Evolutionary conservation across 2,888 invertebrate genomes (phyloP).

Genomic region (Drosophila diplacantha): DNA sequence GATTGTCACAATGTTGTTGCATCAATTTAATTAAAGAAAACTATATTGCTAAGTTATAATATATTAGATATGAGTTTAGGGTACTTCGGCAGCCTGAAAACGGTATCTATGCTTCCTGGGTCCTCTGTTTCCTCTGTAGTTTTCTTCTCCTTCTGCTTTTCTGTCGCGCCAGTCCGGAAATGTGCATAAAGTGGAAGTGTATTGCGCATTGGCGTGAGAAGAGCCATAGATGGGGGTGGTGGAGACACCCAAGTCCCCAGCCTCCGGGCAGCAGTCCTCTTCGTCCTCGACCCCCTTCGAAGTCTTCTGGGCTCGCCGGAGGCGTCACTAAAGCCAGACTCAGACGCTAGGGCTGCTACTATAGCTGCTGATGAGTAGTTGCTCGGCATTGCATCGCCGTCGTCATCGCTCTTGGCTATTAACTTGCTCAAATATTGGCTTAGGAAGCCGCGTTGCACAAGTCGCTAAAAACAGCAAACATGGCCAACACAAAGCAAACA

Average conservation of each 20-base stretch:
- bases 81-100: not conserved
- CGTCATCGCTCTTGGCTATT: slow-evolving; percentile 66
- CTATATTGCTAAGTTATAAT: too few relatives aligned
- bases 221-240: slow-evolving; percentile 26
- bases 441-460: slow-evolving; percentile 58
- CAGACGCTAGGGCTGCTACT: slow-evolving; percentile 18
- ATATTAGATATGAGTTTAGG: not conserved
- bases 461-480: slow-evolving; percentile 57
- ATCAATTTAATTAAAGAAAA: too few relatives aligned
- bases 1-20: too few relatives aligned
- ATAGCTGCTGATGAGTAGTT: slow-evolving; percentile 51
- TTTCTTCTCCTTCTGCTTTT: slow-evolving; percentile 10
- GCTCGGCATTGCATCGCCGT: slow-evolving; percentile 40
- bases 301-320: slow-evolving; percentile 31
- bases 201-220: slow-evolving; percentile 58
- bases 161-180: slow-evolving; percentile 38
- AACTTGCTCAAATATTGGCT: slow-evolving; percentile 66
- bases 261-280: not conserved
- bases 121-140: not conserved
- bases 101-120: not conserved
- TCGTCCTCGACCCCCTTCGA: slow-evolving; percentile 1
- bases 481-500: slow-evolving; percentile 56
- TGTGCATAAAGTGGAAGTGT: slow-evolving; percentile 51
- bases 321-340: slow-evolving; percentile 50
- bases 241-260: not conserved